Evolutionary conservation across 2,888 invertebrate species (phyloP).

Genomic region (Sialis fuliginosa): DNA sequence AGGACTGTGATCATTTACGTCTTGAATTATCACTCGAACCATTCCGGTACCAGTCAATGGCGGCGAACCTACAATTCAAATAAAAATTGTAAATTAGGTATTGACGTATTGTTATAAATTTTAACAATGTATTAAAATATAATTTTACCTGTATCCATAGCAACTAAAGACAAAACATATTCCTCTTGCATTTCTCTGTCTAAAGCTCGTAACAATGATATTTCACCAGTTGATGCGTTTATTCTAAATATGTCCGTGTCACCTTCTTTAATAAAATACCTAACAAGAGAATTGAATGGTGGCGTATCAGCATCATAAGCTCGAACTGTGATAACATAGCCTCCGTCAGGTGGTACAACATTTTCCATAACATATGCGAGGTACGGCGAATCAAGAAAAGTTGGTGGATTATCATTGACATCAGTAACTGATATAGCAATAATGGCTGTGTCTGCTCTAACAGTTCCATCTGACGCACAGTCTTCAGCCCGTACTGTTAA

Average conservation of each 20-base stretch:
- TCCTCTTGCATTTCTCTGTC: conserved; percentile 73
- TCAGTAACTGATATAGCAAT: conserved; percentile 73
- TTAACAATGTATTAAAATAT: conserved; percentile 4
- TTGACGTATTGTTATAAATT: neutral
- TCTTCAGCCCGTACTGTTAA: conserved; percentile 78
- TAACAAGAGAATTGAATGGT: conserved; percentile 75
- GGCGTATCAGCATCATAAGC: conserved; percentile 85
- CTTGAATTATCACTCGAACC: conserved; percentile 76
- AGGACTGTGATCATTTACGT: conserved; percentile 87
- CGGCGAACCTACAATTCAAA: conserved; percentile 57
- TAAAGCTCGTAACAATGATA: conserved; percentile 63
- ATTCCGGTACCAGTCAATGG: conserved; percentile 85
- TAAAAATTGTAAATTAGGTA: conserved; percentile 3
- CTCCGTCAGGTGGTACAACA: conserved; percentile 60
- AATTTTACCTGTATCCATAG: conserved; percentile 81
- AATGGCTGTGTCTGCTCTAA: conserved; percentile 58
- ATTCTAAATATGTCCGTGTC: conserved; percentile 82
- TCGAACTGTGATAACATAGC: conserved; percentile 64
- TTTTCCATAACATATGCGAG: conserved; percentile 88
- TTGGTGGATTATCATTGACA: conserved; percentile 86
- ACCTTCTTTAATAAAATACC: conserved; percentile 87
- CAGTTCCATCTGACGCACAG: conserved; percentile 48
- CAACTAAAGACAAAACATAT: conserved; percentile 71
- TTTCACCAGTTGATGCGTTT: conserved; percentile 81
- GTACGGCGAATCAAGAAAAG: conserved; percentile 88